Base-by-base conservation (phyloP, 2,113 vertebrate species). In the Climacteris rufus region DNA sequence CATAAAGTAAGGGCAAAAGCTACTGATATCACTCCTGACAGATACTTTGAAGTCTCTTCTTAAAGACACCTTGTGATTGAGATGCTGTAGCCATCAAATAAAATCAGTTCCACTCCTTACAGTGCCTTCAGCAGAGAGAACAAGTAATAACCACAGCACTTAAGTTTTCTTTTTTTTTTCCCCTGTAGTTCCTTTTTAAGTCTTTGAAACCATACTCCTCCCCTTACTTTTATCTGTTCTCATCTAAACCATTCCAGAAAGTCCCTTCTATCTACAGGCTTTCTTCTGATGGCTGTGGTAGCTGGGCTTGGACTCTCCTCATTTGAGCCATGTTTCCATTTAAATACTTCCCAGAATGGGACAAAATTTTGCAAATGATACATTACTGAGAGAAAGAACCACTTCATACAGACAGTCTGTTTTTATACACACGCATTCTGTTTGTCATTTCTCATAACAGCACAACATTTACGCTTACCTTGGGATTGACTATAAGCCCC, bases 391-490 rank as follows among this genome's bases (percentile, higher is more conserved):
- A 22, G 9, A 66, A 56, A 56, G 28, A 63, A 49, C 13, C 35
- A 35, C n/a, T 65, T 44, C 66, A 10, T 8, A n/a, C 13, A 24
- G 16, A 31, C 0, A 37, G 13, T 6, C 77, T 59, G 22, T 35
- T 69, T 10, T 4, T 0, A 25, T 37, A 54, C 0, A 21, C 15
- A 18, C 16, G 17, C 8, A 22, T 12, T 19, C 35, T 42, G 3
- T 6, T 18, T 35, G 15, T n/a, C 31, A 23, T 61, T 81, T 70
- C 56, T 65, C 27, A 1, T 17, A 45, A 37, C 27, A 83, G 23
- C 3, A 1, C 17, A 68, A 45, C 24, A 25, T 7, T 60, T 47
- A 18, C 33, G 9, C 19, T 61, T 60, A 37, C 6, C 15, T 37
- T 57, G 13, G 33, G 7, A 74, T 5, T 42, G 33, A 49, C 80